Conservation (phyloP, 2,113 vertebrate species). For the Ophiodon elongatus region DNA sequence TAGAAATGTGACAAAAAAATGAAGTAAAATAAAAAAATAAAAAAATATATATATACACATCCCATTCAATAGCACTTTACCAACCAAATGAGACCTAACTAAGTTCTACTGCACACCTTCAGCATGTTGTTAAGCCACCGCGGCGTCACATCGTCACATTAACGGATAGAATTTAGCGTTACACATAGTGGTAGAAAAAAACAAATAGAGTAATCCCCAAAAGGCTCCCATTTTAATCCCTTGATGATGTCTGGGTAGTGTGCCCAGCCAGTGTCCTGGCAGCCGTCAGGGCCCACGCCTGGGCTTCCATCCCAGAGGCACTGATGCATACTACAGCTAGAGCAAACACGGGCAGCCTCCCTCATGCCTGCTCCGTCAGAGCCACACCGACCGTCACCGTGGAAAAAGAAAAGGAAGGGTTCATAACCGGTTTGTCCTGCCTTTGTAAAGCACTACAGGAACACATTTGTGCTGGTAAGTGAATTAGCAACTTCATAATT, state of each 20-base stretch:
- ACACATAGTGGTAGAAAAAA: conserved; percentile 46
- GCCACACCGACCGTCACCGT: conserved; percentile 5
- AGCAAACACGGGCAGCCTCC: conserved; percentile 71
- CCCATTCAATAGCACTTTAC: background rate
- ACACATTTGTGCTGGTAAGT: conserved; percentile 10
- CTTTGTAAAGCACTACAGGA: background rate
- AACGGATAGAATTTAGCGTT: conserved; percentile 49
- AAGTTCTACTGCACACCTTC: conserved; percentile 4
- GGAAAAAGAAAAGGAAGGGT: background rate
- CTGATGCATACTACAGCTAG: conserved; percentile 70
- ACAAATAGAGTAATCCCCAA: conserved; percentile 68
- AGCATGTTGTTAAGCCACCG: background rate
- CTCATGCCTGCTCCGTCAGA: conserved; percentile 60
- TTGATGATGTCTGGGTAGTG: conserved; percentile 73
- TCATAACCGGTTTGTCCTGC: background rate
- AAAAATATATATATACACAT: too few relatives aligned
- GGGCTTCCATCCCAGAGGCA: conserved; percentile 71
- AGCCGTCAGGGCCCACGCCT: conserved; percentile 57
- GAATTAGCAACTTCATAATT: conserved; percentile 17
- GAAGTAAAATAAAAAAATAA: too few relatives aligned
- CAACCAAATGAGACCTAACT: background rate
- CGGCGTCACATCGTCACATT: conserved; percentile 4
- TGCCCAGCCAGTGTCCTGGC: conserved; percentile 72
- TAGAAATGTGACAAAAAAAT: background rate
- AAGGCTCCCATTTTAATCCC: conserved; percentile 75